Evolutionary conservation across 2,113 vertebrate species (phyloP), one percentile per base, ranked within the genome.

Genomic region (Coptodon bakossiorum): DNA sequence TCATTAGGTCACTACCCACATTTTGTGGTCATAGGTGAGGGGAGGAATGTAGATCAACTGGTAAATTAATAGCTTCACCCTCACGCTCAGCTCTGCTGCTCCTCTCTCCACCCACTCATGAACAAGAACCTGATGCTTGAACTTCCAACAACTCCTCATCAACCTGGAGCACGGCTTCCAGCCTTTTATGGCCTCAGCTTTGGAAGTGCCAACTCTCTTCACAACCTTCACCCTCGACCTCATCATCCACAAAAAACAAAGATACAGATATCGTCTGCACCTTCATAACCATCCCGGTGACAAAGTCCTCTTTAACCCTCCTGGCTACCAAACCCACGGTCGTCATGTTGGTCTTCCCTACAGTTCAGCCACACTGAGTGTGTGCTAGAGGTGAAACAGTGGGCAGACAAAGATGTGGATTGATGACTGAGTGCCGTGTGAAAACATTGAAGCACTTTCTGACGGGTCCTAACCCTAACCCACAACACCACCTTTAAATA

Each of bases 221-320:
- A 71, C 7, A 22, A 14, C n/a, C 36, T 63, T 7, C 31, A 7
- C 6, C 22, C 31, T 38, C 9, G 36, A 38, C 36, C 36, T 1
- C 40, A 45, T 48, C 68, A 17, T 27, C 40, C 3, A 6, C 38
- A 68, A 0, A 73, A 0, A 27, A 6, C 12, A 10, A 1, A 40
- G 38, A 43, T 13, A n/a, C 40, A 27, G 12, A 11, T 24, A 6
- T 22, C 8, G 14, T 24, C 68, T 76, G 68, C 40, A 48, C 14
- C 68, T 73, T 73, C 22, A 24, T 43, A 27, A 24, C 5, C n/a
- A 24, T 71, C 14, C 40, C 0, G 6, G 13, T 45, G 68, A 45
- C 68, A 45, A 48, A 48, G 34, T 22, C 17, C 34, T 68, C 11
- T 22, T 2, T 68, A 68, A 68, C 34, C 34, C 66, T 71, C 12